Evolutionary conservation across 2,888 invertebrate genomes (phyloP).

Genomic region (Venusia cambrica): DNA sequence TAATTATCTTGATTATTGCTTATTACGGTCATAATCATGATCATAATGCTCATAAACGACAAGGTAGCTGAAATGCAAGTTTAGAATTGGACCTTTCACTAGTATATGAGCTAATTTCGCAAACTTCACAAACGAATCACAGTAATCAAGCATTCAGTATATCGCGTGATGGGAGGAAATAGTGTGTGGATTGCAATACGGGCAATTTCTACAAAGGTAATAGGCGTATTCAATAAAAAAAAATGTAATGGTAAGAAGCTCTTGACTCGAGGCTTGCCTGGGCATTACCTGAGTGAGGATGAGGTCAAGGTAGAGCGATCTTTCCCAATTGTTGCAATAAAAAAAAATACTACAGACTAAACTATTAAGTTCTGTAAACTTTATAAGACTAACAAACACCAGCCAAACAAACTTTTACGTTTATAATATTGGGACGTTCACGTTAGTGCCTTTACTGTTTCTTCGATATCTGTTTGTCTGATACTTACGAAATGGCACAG

Average conservation of each 20-base stretch:
- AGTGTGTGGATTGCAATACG: background rate
- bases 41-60: background rate
- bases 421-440: no score
- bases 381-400: no score
- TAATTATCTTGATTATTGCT: conserved; percentile 4
- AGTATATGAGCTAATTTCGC: conserved; percentile 30
- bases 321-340: no score
- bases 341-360: no score
- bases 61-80: conserved; percentile 6
- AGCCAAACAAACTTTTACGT: no score
- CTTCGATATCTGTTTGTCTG: conserved; percentile 9
- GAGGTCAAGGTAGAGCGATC: no score
- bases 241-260: no score
- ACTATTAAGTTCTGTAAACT: no score
- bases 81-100: conserved; percentile 18
- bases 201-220: no score
- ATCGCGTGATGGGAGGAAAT: background rate
- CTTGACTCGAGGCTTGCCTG: no score
- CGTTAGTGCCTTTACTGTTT: conserved; percentile 5
- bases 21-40: background rate
- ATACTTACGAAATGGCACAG: conserved; percentile 42
- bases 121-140: conserved; percentile 9
- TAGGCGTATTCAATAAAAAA: no score
- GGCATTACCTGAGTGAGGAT: no score
- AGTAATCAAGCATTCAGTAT: conserved; percentile 1